Percentiles rank a stretch among this genome's conserved stretches.
phyloP scores from a whole-genome alignment of 2,888 invertebrate genomes.

The Lepidocyrtoides sp. region DNA sequence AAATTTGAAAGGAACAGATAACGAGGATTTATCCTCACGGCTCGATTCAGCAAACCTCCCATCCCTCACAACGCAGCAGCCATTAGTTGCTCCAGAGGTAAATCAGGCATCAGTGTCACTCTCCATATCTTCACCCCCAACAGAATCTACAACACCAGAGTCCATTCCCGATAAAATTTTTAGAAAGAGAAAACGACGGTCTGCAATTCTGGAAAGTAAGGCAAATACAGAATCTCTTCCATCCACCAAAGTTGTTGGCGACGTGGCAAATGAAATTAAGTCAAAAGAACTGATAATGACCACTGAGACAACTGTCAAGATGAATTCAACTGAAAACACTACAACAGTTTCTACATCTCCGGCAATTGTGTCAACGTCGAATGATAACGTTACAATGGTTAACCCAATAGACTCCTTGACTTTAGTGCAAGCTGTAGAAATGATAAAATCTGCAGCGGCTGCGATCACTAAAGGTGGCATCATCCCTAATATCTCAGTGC shows the following conservation, averaged over 20 bases:
- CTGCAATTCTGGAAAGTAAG: not conserved
- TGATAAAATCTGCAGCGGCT: constrained; percentile 61
- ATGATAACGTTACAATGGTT: not conserved
- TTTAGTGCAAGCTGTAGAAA: constrained; percentile 62
- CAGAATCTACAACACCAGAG: not conserved
- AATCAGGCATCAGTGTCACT: constrained; percentile 43
- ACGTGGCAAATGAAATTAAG: not conserved
- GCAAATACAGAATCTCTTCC: not conserved
- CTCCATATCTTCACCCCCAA: constrained; percentile 28
- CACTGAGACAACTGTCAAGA: not conserved
- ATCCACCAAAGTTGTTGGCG: not conserved
- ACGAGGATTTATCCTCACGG: too few species aligned
- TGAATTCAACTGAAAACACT: not conserved
- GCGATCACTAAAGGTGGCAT: constrained; percentile 19
- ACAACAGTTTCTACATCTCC: not conserved
- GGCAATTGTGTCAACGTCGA: too few species aligned
- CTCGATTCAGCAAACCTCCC: too few species aligned
- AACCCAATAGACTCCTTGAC: not conserved
- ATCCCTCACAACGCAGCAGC: too few species aligned
- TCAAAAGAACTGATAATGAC: not conserved
- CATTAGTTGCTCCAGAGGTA: too few species aligned
- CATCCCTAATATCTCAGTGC: too few species aligned
- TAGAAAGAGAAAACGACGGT: not conserved
- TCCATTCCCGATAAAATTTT: not conserved
- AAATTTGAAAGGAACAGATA: too few species aligned